Base-by-base conservation (phyloP, 2,888 invertebrate genomes). In the Lacanobia wlatinum region DNA sequence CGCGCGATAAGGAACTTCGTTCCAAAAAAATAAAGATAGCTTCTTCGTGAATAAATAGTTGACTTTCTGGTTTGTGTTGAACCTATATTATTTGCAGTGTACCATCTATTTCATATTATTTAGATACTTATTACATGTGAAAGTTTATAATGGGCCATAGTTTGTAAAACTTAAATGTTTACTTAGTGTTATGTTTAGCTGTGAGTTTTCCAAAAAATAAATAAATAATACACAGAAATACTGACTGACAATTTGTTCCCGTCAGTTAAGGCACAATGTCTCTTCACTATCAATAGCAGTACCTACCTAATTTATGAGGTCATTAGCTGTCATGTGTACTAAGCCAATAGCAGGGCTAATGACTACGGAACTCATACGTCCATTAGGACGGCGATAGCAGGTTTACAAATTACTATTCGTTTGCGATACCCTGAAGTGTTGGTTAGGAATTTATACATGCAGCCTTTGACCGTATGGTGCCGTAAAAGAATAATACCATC, bases 291-390 rank as follows among this genome's bases (percentile, higher is more conserved):
- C 10, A 53, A 58, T 34, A 18, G 18, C 1, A 18, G 0, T 1
- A 40, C 12, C 14, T 21, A 6, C 23, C 18, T 60, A 53, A 76
- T 81, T 53, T n/a, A 67, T 50, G 4, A 76, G 43, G 78, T 81
- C 82, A 10, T 79, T 79, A 79, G 59, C 71, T 40, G 62, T 48
- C 55, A 21, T 71, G 63, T 76, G 2, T 76, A 34, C 56, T 52
- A 1, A 70, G 55, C 38, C 12, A 68, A 80, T 53, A 76, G 46
- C 5, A n/a, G 23, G 3, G 7, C 40, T 78, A 81, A 81, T 76
- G 62, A 70, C 59, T 46, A 18, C 16, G 58, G 53, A 58, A 50
- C 43, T 48, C 28, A 48, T 43, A 64, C 21, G 53, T 38, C 48
- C 58, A 56, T 80, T 80, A 67, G 14, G 50, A 52, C 21, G 28